phyloP scores from a whole-genome alignment of 2,888 invertebrate genomes.

The Drosophila nr. perissopoda region DNA sequence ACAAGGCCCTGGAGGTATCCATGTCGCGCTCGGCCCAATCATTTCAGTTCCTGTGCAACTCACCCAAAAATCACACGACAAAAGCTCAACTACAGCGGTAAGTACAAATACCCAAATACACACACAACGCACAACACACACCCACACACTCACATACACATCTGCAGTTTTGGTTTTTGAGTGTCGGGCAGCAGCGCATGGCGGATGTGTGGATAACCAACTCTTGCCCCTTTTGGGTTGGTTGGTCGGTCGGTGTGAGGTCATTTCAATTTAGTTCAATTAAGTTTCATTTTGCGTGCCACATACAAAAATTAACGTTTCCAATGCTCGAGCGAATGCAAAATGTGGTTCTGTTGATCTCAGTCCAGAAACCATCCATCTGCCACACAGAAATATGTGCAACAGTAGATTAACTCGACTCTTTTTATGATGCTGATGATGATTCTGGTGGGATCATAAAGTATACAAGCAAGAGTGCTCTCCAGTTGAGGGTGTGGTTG shows the following conservation, averaged over 20 bases:
- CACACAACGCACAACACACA: constrained; percentile 14
- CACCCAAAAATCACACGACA: constrained; percentile 48
- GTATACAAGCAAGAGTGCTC: not conserved
- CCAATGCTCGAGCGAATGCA: constrained; percentile 23
- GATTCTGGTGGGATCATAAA: not conserved
- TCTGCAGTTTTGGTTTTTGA: constrained; percentile 49
- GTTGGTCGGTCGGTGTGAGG: constrained; percentile 68
- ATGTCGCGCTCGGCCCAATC: constrained; percentile 96
- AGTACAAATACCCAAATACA: constrained; percentile 42
- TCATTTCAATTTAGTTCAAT: constrained; percentile 85
- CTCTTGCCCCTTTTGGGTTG: constrained; percentile 1
- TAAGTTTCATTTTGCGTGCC: constrained; percentile 71
- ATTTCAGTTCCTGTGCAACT: constrained; percentile 92
- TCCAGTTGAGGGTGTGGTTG: not conserved
- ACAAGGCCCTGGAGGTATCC: constrained; percentile 88
- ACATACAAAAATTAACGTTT: constrained; percentile 26
- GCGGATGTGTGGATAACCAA: constrained; percentile 47
- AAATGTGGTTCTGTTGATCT: constrained; percentile 11
- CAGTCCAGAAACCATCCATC: constrained; percentile 1
- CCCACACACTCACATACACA: not conserved
- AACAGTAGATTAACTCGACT: constrained; percentile 1
- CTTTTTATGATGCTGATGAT: constrained; percentile 7
- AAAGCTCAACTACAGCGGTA: constrained; percentile 88
- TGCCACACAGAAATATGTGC: not conserved
- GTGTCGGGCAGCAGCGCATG: constrained; percentile 24